A percentile compares a stretch with the other conserved stretches of the same genome.
Evolutionary conservation across 2,797 vertebrate genomes (phyloP).

Genomic region (Nyctalus aviator): DNA sequence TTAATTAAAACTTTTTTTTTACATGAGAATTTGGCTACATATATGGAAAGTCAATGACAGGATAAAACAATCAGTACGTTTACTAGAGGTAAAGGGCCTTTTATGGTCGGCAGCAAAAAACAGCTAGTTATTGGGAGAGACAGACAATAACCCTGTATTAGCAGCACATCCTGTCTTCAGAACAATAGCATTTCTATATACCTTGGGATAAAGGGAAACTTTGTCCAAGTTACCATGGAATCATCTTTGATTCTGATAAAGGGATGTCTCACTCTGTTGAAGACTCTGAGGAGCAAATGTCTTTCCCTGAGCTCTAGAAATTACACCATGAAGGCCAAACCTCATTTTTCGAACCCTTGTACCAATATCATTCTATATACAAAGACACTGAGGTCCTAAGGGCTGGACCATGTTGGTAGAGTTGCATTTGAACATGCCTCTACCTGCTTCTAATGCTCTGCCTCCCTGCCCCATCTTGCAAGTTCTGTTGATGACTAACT

Average conservation of each 20-base stretch:
- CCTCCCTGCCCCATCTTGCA: neutral
- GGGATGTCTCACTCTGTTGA: neutral
- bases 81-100: neutral
- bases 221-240: neutral
- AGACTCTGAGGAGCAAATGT: neutral
- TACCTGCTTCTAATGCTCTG: neutral
- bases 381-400: neutral
- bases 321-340: neutral
- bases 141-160: neutral
- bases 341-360: neutral
- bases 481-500: neutral
- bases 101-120: neutral
- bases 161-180: neutral
- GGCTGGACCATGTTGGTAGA: neutral
- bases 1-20: neutral
- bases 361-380: neutral
- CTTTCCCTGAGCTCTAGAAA: neutral
- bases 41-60: neutral
- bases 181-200: neutral
- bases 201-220: neutral
- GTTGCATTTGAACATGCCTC: neutral
- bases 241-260: slow-evolving; percentile 26
- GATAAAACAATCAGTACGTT: slow-evolving; percentile 8
- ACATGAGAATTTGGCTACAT: neutral
- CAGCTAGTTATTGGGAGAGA: neutral